Evolutionary conservation across 2,113 vertebrate species (phyloP).

Genomic region (Panurus biarmicus): DNA sequence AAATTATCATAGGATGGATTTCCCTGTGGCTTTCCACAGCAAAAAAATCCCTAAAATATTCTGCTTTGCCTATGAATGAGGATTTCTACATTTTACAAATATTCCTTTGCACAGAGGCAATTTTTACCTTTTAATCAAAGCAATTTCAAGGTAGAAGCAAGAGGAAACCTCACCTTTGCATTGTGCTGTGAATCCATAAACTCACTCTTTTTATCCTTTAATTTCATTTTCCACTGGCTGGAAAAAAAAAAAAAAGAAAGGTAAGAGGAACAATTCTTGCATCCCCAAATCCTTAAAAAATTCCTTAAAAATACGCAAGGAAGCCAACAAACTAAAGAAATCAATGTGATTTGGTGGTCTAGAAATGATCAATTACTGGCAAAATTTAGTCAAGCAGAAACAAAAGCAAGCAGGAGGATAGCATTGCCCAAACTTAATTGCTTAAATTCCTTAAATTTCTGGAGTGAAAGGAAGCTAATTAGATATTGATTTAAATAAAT

Average conservation of each 20-base stretch:
- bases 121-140: not conserved
- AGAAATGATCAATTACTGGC: not conserved
- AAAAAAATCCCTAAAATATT: not conserved
- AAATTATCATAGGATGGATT: not conserved
- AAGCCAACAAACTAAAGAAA: not conserved
- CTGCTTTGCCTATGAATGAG: not conserved
- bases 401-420: not conserved
- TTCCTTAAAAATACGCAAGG: not conserved
- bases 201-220: not conserved
- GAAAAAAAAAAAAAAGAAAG: not conserved
- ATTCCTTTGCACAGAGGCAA: not conserved
- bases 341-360: not conserved
- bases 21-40: not conserved
- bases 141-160: not conserved
- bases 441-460: conserved; percentile 48
- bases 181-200: not conserved
- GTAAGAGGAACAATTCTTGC: not conserved
- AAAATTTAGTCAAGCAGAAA: conserved; percentile 23
- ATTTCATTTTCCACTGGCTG: not conserved
- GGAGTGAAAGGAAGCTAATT: conserved; percentile 47
- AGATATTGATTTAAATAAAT: conserved; percentile 61
- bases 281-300: not conserved
- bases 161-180: not conserved
- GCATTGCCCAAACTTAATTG: conserved; percentile 18
- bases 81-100: not conserved